Percentiles rank a stretch among this genome's conserved stretches.
phyloP scores from a whole-genome alignment of 2,113 vertebrate species.

The human (Homo sapiens) region DNA sequence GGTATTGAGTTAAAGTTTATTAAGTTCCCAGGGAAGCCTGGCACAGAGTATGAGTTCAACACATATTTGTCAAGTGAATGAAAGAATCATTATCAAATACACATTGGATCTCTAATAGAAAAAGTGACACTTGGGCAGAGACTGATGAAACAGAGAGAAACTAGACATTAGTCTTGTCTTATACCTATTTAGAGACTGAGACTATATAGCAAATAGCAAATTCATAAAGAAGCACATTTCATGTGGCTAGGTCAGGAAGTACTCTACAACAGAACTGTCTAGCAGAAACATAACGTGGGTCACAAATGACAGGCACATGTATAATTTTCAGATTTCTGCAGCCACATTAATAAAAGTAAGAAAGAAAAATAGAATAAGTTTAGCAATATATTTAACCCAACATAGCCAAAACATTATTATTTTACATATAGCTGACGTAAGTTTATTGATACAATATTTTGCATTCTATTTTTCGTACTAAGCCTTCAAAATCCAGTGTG shows the following conservation, averaged over 20 bases:
- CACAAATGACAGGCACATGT: neutral
- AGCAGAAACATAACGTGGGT: neutral
- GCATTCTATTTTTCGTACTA: neutral
- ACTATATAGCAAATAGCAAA: neutral
- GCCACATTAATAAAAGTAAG: neutral
- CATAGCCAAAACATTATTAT: neutral
- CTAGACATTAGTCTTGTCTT: neutral
- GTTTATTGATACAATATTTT: neutral
- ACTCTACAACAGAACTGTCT: neutral
- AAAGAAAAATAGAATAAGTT: neutral
- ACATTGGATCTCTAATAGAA: neutral
- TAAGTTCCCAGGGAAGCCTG: neutral
- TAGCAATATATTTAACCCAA: neutral
- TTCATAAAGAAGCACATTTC: neutral
- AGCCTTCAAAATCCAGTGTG: neutral
- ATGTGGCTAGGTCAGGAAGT: neutral
- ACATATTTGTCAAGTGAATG: neutral
- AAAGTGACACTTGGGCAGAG: neutral
- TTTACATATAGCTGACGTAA: neutral
- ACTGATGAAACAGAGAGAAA: neutral
- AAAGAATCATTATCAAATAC: neutral
- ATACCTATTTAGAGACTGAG: neutral
- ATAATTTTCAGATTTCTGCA: neutral
- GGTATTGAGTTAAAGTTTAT: neutral
- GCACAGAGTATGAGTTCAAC: neutral